These are phyloP conservation scores for Lasioglossum pauxillum DNA, from an alignment of 2,888 invertebrate species.

Conservation along the genomic window DNA sequence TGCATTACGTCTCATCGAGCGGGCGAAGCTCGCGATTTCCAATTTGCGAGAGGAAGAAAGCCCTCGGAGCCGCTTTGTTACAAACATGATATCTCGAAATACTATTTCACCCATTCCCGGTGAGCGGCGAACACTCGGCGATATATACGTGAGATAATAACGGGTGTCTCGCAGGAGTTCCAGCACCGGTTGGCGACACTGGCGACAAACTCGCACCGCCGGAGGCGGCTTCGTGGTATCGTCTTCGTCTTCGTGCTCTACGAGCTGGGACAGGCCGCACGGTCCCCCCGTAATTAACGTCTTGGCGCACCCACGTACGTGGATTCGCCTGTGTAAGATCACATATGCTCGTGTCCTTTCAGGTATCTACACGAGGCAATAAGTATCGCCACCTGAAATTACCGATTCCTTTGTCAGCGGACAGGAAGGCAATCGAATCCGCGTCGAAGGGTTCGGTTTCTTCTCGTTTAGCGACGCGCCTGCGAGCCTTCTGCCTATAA, in stretches of 20 bases:
- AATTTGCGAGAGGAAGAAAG: conserved; percentile 20
- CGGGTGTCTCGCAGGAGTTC: conserved; percentile 62
- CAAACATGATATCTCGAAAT: conserved; percentile 51
- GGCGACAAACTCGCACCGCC: conserved; percentile 74
- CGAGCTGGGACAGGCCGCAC: conserved; percentile 70
- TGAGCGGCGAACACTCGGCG: conserved; percentile 33
- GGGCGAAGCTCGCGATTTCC: conserved; percentile 18
- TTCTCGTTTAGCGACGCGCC: conserved; percentile 11
- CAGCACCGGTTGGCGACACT: conserved; percentile 61
- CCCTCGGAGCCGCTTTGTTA: conserved; percentile 28
- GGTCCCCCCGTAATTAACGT: conserved; percentile 77
- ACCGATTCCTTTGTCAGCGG: conserved; percentile 53
- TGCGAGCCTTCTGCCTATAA: conserved; percentile 4
- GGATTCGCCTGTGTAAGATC: conserved; percentile 52
- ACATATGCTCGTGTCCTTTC: conserved; percentile 48
- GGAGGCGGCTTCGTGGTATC: conserved; percentile 73
- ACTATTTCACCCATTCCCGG: conserved; percentile 50
- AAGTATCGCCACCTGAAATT: conserved; percentile 62
- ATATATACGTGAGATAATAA: conserved; percentile 69
- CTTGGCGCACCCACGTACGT: conserved; percentile 69
- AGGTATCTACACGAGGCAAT: conserved; percentile 50
- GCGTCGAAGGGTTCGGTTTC: conserved; percentile 12
- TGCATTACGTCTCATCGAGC: background rate
- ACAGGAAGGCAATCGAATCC: conserved; percentile 11
- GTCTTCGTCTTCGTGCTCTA: conserved; percentile 73